Conservation (phyloP, 2,113 vertebrate species). For the Brevimyrus niger region DNA sequence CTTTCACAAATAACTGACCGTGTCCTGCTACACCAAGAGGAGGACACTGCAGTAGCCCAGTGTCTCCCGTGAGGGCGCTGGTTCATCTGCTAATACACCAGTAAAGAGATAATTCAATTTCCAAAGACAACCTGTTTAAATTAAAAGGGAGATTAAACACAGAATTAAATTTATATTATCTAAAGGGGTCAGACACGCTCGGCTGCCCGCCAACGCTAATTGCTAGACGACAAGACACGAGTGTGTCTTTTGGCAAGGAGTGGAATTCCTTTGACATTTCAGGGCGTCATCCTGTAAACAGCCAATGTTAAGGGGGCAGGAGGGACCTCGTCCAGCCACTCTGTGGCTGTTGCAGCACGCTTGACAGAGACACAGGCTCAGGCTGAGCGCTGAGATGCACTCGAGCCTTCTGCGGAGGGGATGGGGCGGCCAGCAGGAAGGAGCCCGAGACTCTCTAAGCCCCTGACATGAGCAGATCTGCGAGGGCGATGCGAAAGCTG, state of each 20-base stretch:
- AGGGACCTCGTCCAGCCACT: constrained; percentile 27
- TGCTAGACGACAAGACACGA: constrained; percentile 29
- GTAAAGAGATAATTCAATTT: constrained; percentile 28
- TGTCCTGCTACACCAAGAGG: background rate
- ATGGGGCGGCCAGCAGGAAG: constrained; percentile 36
- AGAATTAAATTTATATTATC: constrained; percentile 31
- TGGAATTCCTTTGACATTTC: constrained; percentile 39
- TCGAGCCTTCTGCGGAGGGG: constrained; percentile 24
- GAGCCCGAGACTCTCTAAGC: constrained; percentile 29
- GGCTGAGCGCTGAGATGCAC: constrained; percentile 56
- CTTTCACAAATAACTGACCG: background rate
- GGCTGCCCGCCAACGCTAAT: constrained; percentile 36
- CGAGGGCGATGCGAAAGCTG: background rate
- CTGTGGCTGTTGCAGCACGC: background rate
- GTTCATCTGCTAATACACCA: constrained; percentile 23
- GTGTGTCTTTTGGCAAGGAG: constrained; percentile 31
- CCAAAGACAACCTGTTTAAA: constrained; percentile 39
- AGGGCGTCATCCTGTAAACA: constrained; percentile 37
- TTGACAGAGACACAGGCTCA: constrained; percentile 39
- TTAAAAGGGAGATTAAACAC: constrained; percentile 46
- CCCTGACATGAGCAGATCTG: background rate
- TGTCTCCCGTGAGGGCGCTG: background rate
- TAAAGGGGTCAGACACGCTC: constrained; percentile 41
- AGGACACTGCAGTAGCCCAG: background rate
- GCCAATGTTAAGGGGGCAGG: constrained; percentile 29